These are phyloP conservation scores for Hassar affinis DNA, from an alignment of 2,113 vertebrate species.

Conservation along the genomic window DNA sequence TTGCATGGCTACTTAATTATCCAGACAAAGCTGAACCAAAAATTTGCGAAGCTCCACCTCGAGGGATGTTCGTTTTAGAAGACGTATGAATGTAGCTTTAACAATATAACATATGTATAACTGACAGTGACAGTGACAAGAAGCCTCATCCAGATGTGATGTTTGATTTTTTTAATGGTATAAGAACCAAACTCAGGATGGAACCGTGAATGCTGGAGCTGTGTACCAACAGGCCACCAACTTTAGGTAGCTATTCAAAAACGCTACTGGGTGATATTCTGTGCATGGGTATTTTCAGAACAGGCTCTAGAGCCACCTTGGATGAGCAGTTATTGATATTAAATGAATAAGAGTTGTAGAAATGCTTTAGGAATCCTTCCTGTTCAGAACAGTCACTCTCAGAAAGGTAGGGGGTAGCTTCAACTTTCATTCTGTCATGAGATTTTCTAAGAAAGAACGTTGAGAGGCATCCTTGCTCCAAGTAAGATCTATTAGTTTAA, in stretches of 20 bases:
- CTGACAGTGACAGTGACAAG: background rate
- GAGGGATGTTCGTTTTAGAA: conserved; percentile 18
- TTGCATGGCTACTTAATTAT: conserved; percentile 50
- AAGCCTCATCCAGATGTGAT: background rate
- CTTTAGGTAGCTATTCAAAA: background rate
- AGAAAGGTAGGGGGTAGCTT: background rate
- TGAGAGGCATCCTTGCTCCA: background rate
- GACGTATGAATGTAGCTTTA: background rate
- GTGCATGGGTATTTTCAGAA: background rate
- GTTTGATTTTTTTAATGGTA: background rate
- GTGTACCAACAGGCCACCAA: background rate
- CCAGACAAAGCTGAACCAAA: conserved; percentile 37
- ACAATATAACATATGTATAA: background rate
- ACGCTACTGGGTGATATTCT: background rate
- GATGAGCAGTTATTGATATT: background rate
- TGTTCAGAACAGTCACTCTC: background rate
- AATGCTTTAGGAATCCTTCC: background rate
- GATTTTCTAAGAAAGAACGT: background rate
- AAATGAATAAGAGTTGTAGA: background rate
- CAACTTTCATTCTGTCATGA: background rate
- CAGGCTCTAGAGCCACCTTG: background rate
- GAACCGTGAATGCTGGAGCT: background rate
- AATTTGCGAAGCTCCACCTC: conserved; percentile 27
- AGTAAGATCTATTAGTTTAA: background rate
- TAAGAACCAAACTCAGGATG: background rate